Percentiles rank a stretch among this genome's conserved stretches.
These are phyloP conservation scores for Tetanocera ferruginea DNA, from an alignment of 2,888 invertebrate species.

Conservation along the genomic window DNA sequence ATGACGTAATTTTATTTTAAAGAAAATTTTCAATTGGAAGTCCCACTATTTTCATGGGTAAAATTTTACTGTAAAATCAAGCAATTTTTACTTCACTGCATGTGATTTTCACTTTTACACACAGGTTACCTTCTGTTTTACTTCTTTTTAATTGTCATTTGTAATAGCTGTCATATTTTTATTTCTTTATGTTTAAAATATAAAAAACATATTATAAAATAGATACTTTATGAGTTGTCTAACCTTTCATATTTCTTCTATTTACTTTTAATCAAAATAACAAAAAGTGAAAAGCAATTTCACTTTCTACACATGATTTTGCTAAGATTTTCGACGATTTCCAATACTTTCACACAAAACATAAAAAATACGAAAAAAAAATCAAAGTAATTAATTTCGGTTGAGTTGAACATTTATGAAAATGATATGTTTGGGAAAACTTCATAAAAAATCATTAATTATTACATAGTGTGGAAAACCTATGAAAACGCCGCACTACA, in stretches of 20 bases:
- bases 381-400: slow-evolving; percentile 13
- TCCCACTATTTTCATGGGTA: too few species aligned
- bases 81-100: too few species aligned
- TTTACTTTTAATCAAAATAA: neutral
- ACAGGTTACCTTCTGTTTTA: too few species aligned
- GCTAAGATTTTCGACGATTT: slow-evolving; percentile 1
- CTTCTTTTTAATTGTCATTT: too few species aligned
- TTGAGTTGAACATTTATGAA: slow-evolving; percentile 2
- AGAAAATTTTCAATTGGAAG: too few species aligned
- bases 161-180: too few species aligned
- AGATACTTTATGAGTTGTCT: neutral
- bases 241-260: neutral
- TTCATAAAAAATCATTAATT: slow-evolving; percentile 22
- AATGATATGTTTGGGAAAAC: neutral
- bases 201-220: too few species aligned
- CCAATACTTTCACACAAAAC: slow-evolving; percentile 12
- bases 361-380: neutral
- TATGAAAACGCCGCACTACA: neutral
- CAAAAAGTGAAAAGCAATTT: neutral
- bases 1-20: too few species aligned
- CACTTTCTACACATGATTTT: slow-evolving; percentile 6
- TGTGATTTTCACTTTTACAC: too few species aligned
- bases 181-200: too few species aligned
- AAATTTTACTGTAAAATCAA: too few species aligned
- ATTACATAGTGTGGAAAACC: slow-evolving; percentile 4